phyloP scores from a whole-genome alignment of 2,888 invertebrate genomes.

The Euproctis similis region DNA sequence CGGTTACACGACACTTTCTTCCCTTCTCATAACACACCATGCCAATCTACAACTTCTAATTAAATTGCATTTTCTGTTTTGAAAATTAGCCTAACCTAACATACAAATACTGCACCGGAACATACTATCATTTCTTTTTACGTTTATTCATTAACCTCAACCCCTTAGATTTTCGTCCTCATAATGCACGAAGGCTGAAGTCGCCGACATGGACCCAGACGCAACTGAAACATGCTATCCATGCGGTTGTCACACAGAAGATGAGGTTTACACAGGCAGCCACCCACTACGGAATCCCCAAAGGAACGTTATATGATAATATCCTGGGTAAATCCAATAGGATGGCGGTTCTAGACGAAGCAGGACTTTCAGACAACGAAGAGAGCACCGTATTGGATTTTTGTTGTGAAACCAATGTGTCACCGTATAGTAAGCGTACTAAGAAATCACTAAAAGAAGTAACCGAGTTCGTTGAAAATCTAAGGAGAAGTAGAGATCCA shows the following conservation, averaged over 20 bases:
- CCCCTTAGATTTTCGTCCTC: constrained; percentile 71
- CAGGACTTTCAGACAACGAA: constrained; percentile 76
- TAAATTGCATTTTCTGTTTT: too few species aligned
- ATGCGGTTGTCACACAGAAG: constrained; percentile 83
- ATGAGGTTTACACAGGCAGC: constrained; percentile 87
- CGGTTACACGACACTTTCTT: too few species aligned
- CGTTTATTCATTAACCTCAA: constrained; percentile 40
- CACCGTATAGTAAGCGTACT: constrained; percentile 82
- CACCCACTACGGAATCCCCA: constrained; percentile 82
- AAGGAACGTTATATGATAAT: constrained; percentile 86
- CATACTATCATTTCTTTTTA: constrained; percentile 6
- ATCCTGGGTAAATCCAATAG: constrained; percentile 85
- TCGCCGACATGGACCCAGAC: constrained; percentile 84
- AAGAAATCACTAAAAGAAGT: constrained; percentile 80
- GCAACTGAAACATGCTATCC: constrained; percentile 84
- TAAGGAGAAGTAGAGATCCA: constrained; percentile 75
- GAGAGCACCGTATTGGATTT: constrained; percentile 81
- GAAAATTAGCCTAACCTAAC: too few species aligned
- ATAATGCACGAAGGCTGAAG: constrained; percentile 66
- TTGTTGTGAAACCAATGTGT: constrained; percentile 82
- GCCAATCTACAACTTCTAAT: too few species aligned
- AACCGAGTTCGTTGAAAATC: constrained; percentile 79
- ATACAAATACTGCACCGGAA: constrained; percentile 8
- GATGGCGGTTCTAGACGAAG: constrained; percentile 84
- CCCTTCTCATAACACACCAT: too few species aligned